Evolutionary conservation across 2,888 invertebrate species (phyloP).

Genomic region (Vandiemenella viatica): DNA sequence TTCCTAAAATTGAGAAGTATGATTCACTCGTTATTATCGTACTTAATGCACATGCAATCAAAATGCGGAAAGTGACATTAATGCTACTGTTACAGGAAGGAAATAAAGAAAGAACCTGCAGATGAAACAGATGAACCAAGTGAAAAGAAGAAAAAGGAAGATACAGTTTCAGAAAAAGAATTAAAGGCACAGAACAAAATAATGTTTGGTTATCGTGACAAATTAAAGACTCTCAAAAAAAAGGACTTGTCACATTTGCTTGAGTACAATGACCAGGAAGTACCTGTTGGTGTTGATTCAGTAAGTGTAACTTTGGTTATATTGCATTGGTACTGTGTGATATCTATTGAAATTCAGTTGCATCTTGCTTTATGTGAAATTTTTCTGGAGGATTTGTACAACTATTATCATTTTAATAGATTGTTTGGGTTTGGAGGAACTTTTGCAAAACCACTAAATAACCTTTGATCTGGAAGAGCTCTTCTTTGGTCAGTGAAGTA

Average conservation of each 20-base stretch:
- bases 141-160: slow-evolving; percentile 42
- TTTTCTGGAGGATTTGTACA: too few species aligned
- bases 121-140: slow-evolving; percentile 38
- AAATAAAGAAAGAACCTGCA: slow-evolving; percentile 16
- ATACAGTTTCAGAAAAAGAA: slow-evolving; percentile 37
- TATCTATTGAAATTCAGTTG: slow-evolving; percentile 3
- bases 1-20: too few species aligned
- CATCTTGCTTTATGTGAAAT: background rate
- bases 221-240: slow-evolving; percentile 42
- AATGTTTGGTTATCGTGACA: slow-evolving; percentile 50
- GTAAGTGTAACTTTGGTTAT: slow-evolving; percentile 40
- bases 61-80: too few species aligned
- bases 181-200: slow-evolving; percentile 57
- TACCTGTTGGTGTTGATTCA: slow-evolving; percentile 48
- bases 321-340: too few species aligned
- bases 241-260: slow-evolving; percentile 47
- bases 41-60: too few species aligned
- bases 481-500: too few species aligned
- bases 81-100: background rate
- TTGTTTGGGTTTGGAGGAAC: too few species aligned
- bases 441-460: too few species aligned
- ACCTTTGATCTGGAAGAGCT: too few species aligned
- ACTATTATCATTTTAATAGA: too few species aligned
- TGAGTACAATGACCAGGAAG: slow-evolving; percentile 52
- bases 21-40: too few species aligned